Percentiles rank a stretch among this genome's conserved stretches.
Conservation (phyloP, 2,113 vertebrate genomes). For the Alethe castanea region DNA sequence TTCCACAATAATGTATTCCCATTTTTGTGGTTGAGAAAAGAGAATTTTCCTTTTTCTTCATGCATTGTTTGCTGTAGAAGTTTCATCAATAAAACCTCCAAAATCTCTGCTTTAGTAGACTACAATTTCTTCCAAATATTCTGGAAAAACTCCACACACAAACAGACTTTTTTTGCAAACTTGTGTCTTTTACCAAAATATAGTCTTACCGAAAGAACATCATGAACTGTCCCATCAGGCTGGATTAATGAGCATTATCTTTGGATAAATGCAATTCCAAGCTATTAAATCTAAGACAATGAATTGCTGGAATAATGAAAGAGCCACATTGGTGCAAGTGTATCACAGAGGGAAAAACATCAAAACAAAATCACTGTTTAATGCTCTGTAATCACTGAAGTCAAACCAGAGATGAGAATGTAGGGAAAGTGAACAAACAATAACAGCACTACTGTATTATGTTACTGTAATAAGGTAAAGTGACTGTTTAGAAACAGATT, state of each 20-base stretch:
- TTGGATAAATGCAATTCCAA: background rate
- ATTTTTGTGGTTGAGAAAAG: conserved; percentile 18
- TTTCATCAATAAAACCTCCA: background rate
- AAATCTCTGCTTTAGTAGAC: background rate
- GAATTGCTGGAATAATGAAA: background rate
- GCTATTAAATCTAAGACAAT: background rate
- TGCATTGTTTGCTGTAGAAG: background rate
- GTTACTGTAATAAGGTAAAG: background rate
- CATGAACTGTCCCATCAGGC: background rate
- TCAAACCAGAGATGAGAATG: background rate
- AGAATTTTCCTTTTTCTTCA: background rate
- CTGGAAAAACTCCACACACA: background rate
- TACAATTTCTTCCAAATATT: background rate
- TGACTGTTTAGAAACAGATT: background rate
- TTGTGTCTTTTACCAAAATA: background rate
- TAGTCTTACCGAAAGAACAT: background rate
- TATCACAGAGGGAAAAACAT: background rate
- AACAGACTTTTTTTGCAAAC: background rate
- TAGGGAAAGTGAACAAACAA: background rate
- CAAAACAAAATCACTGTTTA: background rate
- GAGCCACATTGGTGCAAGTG: background rate
- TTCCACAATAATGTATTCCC: background rate
- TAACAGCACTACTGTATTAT: background rate
- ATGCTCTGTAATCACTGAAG: background rate
- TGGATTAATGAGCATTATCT: background rate